These are phyloP conservation scores for Drosophila greeni DNA, from an alignment of 2,888 invertebrate species.

Conservation along the genomic window DNA sequence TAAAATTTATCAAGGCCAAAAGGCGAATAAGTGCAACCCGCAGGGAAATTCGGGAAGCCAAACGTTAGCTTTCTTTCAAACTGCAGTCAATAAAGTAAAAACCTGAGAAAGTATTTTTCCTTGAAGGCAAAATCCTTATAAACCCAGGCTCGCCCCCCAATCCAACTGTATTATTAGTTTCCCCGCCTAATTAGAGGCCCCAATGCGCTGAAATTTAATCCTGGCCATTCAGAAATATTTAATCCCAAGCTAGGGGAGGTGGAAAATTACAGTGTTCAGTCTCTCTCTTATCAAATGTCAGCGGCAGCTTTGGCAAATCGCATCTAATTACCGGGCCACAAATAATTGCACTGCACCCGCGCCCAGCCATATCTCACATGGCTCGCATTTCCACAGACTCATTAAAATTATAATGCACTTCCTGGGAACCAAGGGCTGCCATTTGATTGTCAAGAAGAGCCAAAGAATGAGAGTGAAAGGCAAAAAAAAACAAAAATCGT, in stretches of 20 bases:
- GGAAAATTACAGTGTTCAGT: conserved; percentile 7
- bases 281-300: conserved; percentile 44
- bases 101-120: neutral
- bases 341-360: neutral
- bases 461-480: conserved; percentile 10
- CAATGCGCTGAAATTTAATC: neutral
- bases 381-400: conserved; percentile 29
- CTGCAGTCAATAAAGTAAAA: no score
- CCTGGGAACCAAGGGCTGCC: conserved; percentile 36
- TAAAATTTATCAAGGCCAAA: no score
- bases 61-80: no score
- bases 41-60: no score
- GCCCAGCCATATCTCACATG: neutral
- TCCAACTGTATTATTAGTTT: neutral
- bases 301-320: conserved; percentile 46
- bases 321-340: conserved; percentile 37
- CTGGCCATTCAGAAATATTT: neutral
- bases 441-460: conserved; percentile 18
- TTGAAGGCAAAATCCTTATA: neutral
- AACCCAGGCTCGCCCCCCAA: neutral
- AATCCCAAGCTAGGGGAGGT: neutral
- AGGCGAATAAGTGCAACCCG: no score
- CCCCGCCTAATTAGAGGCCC: neutral
- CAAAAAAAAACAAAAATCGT: conserved; percentile 8
- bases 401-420: conserved; percentile 41